Evolutionary conservation across 1,140 invertebrate species (phyloP).

Genomic region (Uloborus diversus): DNA sequence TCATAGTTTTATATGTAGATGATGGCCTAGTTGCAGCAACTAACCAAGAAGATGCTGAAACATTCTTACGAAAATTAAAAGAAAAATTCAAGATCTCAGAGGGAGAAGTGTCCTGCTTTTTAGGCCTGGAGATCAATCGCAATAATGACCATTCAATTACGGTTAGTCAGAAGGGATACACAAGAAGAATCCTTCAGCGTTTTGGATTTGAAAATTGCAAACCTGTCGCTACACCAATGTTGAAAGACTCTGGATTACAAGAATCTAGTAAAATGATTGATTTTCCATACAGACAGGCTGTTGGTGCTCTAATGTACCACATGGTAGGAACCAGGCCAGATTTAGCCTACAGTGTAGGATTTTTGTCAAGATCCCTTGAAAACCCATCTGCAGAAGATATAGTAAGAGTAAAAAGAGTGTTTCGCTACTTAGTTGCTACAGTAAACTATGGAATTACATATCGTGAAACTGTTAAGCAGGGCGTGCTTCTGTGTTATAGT

Average conservation of each 20-base stretch:
- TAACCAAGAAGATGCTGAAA: no score
- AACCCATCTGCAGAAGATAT: conserved; percentile 60
- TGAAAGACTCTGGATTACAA: not conserved
- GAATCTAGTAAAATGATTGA: not conserved
- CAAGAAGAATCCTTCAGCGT: conserved; percentile 35
- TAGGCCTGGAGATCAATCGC: conserved; percentile 15
- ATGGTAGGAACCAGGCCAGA: conserved; percentile 66
- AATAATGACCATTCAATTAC: conserved; percentile 26
- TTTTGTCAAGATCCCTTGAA: conserved; percentile 1
- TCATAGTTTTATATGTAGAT: conserved; percentile 46
- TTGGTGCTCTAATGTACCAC: conserved; percentile 65
- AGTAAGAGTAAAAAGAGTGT: conserved; percentile 64
- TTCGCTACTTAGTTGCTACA: conserved; percentile 67
- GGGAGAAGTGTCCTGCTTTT: conserved; percentile 13
- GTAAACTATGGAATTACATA: not conserved
- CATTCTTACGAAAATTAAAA: conserved; percentile 9
- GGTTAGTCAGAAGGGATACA: conserved; percentile 27
- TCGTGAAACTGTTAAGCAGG: not conserved
- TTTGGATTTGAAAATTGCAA: conserved; percentile 52
- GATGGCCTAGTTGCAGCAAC: no score
- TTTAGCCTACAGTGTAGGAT: conserved; percentile 65
- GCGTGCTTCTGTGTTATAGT: conserved; percentile 52
- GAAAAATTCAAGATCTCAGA: conserved; percentile 31
- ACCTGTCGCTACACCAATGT: conserved; percentile 31
- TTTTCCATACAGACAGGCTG: conserved; percentile 53